Evolutionary conservation across 2,888 invertebrate species (phyloP).

Genomic region (Caenorhabditis doughertyi): DNA sequence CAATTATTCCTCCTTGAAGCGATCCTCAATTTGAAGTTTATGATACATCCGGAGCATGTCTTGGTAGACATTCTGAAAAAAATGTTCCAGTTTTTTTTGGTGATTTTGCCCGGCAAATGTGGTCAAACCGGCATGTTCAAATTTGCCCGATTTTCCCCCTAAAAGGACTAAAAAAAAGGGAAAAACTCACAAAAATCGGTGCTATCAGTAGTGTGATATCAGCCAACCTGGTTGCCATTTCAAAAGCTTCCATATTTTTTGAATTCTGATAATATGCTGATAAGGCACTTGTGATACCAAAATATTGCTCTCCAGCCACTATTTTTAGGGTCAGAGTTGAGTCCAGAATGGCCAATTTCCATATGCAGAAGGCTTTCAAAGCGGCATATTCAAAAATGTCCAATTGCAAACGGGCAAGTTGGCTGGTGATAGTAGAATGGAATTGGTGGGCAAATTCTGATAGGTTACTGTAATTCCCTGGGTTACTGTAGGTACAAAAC

Average conservation of each 20-base stretch:
- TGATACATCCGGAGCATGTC: conserved; percentile 23
- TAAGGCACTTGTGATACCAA: conserved; percentile 33
- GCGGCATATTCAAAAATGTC: conserved; percentile 68
- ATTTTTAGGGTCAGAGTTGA: conserved; percentile 49
- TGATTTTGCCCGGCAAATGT: no score
- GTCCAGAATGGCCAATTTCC: conserved; percentile 67
- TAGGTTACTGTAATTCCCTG: neutral
- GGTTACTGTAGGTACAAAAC: neutral
- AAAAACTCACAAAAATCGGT: conserved; percentile 56
- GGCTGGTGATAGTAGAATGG: conserved; percentile 1
- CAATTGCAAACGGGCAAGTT: conserved; percentile 29
- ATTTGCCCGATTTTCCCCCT: neutral
- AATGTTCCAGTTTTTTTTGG: neutral
- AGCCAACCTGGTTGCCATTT: conserved; percentile 50
- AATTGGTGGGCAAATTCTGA: conserved; percentile 10
- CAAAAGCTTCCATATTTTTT: conserved; percentile 17
- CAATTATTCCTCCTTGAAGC: conserved; percentile 21
- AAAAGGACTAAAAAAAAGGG: neutral
- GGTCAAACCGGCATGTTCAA: no score
- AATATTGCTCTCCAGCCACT: conserved; percentile 59
- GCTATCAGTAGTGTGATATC: conserved; percentile 61
- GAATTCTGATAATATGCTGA: conserved; percentile 41
- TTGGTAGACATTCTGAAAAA: conserved; percentile 38
- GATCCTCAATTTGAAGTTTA: conserved; percentile 33
- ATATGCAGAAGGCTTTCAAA: conserved; percentile 66